These are phyloP conservation scores for Tipula lateralis DNA, from an alignment of 2,888 invertebrate genomes.

Conservation along the genomic window DNA sequence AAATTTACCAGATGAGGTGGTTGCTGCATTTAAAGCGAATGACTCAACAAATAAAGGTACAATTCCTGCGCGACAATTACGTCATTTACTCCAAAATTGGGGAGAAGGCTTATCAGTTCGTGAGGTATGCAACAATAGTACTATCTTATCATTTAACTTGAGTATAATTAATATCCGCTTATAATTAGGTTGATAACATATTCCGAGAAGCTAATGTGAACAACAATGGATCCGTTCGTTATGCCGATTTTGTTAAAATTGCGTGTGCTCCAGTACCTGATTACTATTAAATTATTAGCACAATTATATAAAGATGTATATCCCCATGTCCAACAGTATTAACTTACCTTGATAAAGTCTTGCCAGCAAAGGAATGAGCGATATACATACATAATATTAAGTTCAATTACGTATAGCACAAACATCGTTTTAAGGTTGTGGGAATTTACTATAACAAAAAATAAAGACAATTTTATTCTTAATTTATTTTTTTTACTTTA, in stretches of 20 bases:
- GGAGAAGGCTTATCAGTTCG: slow-evolving; percentile 78
- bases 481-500: background rate
- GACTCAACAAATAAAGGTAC: slow-evolving; percentile 68
- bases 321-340: background rate
- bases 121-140: slow-evolving; percentile 49
- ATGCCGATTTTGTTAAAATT: slow-evolving; percentile 88
- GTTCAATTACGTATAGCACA: background rate
- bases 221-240: slow-evolving; percentile 73
- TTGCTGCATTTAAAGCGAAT: slow-evolving; percentile 85
- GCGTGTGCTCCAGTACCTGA: slow-evolving; percentile 90
- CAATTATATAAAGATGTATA: background rate
- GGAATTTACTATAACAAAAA: background rate
- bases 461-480: background rate
- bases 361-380: background rate
- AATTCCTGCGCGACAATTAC: slow-evolving; percentile 75
- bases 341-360: background rate
- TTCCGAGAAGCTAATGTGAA: slow-evolving; percentile 86
- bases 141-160: slow-evolving; percentile 28
- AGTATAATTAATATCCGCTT: background rate
- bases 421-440: background rate
- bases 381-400: no score
- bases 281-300: slow-evolving; percentile 62
- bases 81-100: slow-evolving; percentile 83
- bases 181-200: slow-evolving; percentile 71
- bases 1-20: slow-evolving; percentile 58